phyloP scores from a whole-genome alignment of 2,888 invertebrate genomes.

The Hypena proboscidalis region DNA sequence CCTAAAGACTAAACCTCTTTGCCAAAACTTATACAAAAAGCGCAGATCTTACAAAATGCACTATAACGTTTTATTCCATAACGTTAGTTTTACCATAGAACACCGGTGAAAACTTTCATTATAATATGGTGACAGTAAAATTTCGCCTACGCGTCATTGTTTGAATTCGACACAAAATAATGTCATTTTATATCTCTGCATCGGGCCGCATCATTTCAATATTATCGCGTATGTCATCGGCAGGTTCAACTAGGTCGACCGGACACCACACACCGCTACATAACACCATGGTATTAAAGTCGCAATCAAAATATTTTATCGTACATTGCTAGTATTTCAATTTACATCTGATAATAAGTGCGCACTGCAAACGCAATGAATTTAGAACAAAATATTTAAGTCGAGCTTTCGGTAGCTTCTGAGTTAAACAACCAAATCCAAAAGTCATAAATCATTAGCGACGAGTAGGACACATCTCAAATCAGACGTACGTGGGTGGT shows the following conservation, averaged over 20 bases:
- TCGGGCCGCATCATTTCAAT: conserved; percentile 59
- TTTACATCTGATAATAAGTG: conserved; percentile 11
- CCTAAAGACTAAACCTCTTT: too few relatives aligned
- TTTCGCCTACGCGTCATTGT: conserved; percentile 35
- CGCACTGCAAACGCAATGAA: conserved; percentile 8
- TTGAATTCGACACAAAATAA: conserved; percentile 29
- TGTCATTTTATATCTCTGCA: conserved; percentile 36
- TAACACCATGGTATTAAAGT: conserved; percentile 15
- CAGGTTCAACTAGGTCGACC: conserved; percentile 73
- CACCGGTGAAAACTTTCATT: conserved; percentile 28
- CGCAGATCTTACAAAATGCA: too few relatives aligned
- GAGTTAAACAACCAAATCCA: conserved; percentile 55
- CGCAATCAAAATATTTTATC: conserved; percentile 38
- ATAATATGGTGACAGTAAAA: conserved; percentile 25
- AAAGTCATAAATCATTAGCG: conserved; percentile 55
- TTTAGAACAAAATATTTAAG: neutral
- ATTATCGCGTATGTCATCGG: conserved; percentile 73
- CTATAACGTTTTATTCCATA: too few relatives aligned
- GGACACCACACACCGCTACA: conserved; percentile 52
- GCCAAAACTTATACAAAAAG: too few relatives aligned
- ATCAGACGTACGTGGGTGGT: conserved; percentile 59
- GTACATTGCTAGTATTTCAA: conserved; percentile 20
- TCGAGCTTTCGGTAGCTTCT: neutral
- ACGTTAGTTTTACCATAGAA: neutral
- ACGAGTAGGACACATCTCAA: conserved; percentile 54